These are phyloP conservation scores for Pachyseris speciosa DNA, from an alignment of 64 coral and sea anemone species.

Conservation along the genomic window DNA sequence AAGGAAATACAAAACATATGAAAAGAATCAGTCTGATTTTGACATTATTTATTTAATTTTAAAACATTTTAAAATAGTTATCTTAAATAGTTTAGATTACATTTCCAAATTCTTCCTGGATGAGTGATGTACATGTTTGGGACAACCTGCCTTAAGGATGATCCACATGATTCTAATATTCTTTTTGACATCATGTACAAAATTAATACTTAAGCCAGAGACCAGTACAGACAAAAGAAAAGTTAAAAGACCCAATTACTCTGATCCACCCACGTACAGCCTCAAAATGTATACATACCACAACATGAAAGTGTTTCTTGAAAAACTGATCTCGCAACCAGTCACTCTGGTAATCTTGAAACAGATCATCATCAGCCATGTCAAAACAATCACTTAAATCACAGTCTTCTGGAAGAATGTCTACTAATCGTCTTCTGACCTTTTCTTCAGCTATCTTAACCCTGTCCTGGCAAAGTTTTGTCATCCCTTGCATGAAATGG, in stretches of 20 bases:
- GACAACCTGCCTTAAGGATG: no score
- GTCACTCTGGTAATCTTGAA: not conserved
- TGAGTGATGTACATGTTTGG: no score
- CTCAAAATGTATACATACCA: not conserved
- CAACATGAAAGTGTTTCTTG: slow-evolving; percentile 7
- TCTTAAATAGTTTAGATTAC: no score
- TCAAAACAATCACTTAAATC: not conserved
- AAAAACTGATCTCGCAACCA: not conserved
- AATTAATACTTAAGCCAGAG: no score
- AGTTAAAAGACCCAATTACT: not conserved
- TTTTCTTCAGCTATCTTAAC: not conserved
- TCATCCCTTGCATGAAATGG: not conserved
- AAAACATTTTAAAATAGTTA: not conserved
- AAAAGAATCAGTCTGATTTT: not conserved
- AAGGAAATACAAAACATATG: not conserved
- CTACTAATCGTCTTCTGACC: not conserved
- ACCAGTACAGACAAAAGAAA: not conserved
- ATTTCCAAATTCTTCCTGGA: no score
- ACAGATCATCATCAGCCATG: not conserved
- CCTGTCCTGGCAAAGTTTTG: not conserved
- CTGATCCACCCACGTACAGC: not conserved
- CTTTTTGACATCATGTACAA: no score
- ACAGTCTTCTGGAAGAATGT: not conserved
- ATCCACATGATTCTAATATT: no score
- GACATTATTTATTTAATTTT: not conserved